Evolutionary conservation across 2,797 vertebrate genomes (phyloP).

Genomic region (Antrozous pallidus): DNA sequence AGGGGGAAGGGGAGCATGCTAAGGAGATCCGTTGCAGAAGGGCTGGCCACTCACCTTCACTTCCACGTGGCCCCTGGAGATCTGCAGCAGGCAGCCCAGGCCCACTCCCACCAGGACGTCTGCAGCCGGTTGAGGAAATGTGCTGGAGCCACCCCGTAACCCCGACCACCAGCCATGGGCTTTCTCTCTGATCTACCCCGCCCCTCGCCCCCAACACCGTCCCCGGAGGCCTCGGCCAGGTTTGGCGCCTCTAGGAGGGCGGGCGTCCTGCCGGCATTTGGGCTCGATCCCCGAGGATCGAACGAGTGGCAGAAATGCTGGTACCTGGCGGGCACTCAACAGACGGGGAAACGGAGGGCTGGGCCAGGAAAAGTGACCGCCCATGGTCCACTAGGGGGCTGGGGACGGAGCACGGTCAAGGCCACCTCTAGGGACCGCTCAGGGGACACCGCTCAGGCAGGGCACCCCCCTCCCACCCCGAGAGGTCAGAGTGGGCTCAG

Average conservation of each 20-base stretch:
- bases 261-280: background rate
- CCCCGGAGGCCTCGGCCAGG: background rate
- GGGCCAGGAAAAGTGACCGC: background rate
- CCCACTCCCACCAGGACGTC: slow-evolving; percentile 96
- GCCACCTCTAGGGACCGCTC: background rate
- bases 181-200: background rate
- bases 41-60: slow-evolving; percentile 84
- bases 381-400: background rate
- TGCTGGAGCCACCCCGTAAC: fast-evolving
- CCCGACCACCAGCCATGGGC: fast-evolving
- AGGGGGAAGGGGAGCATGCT: fast-evolving
- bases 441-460: background rate
- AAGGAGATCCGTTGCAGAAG: background rate
- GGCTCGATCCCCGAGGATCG: background rate
- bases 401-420: background rate
- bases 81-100: slow-evolving; percentile 92
- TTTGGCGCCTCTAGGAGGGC: background rate
- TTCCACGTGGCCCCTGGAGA: slow-evolving; percentile 78
- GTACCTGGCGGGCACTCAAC: background rate
- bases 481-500: background rate
- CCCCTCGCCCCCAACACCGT: background rate
- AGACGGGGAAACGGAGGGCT: background rate
- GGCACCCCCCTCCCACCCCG: background rate
- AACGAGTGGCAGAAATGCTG: background rate
- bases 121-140: slow-evolving; percentile 83